Evolutionary conservation across 2,113 vertebrate species (phyloP).

Genomic region (Coptodon rendalli): DNA sequence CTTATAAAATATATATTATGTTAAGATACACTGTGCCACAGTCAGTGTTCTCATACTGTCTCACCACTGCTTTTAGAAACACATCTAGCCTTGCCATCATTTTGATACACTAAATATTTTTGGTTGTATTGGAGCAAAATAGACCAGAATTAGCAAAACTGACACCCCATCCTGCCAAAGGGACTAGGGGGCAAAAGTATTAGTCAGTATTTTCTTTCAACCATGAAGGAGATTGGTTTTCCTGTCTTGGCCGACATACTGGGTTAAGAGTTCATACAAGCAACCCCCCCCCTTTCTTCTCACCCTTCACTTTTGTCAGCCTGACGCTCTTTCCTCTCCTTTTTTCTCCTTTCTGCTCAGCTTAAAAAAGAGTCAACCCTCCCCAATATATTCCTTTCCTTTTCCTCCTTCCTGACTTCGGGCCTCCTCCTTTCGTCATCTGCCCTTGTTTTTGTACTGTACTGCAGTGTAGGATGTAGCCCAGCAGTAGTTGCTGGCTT

Average conservation of each 20-base stretch:
- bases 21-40: neutral
- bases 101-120: neutral
- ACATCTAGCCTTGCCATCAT: neutral
- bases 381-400: neutral
- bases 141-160: neutral
- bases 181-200: neutral
- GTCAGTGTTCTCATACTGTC: neutral
- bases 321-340: neutral
- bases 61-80: neutral
- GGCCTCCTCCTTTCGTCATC: neutral
- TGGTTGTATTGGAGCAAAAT: neutral
- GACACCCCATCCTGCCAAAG: neutral
- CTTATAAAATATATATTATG: neutral
- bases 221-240: neutral
- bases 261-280: slow-evolving; percentile 11
- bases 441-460: neutral
- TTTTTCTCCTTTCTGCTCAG: neutral
- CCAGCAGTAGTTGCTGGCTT: slow-evolving; percentile 11
- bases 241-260: neutral
- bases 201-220: neutral
- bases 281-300: neutral
- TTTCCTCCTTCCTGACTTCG: neutral
- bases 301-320: neutral
- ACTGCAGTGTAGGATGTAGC: neutral
- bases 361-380: neutral